These are phyloP conservation scores for Hyalella azteca DNA, from an alignment of 2,888 invertebrate genomes.

Conservation along the genomic window DNA sequence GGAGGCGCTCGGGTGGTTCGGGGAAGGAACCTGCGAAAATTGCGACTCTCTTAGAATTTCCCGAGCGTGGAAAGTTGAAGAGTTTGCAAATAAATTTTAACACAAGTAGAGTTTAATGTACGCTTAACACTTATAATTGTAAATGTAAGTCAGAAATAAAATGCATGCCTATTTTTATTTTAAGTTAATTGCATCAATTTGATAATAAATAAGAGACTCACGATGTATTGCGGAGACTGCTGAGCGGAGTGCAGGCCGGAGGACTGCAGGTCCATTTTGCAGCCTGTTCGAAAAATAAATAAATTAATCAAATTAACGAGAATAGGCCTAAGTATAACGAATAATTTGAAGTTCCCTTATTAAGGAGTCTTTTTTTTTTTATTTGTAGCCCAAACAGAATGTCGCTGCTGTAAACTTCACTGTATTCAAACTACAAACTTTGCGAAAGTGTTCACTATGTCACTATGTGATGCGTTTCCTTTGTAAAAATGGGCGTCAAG, in stretches of 20 bases:
- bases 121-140: no score
- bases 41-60: no score
- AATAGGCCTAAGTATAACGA: background rate
- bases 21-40: slow-evolving; percentile 52
- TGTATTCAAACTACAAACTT: background rate
- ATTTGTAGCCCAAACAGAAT: background rate
- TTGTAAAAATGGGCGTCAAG: no score
- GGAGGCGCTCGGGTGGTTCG: slow-evolving; percentile 45
- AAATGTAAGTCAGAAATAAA: no score
- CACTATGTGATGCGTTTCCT: background rate
- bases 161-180: no score
- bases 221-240: slow-evolving; percentile 53
- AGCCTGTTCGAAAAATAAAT: background rate
- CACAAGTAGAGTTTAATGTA: no score
- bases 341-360: no score
- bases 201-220: slow-evolving; percentile 26
- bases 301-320: background rate
- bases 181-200: no score
- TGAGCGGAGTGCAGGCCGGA: background rate
- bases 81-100: no score
- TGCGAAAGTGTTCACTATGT: background rate
- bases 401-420: background rate
- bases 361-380: no score
- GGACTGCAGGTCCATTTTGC: background rate
- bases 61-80: no score